phyloP scores from a whole-genome alignment of 1,140 invertebrate genomes.

The Pogonognathellus flavescens region DNA sequence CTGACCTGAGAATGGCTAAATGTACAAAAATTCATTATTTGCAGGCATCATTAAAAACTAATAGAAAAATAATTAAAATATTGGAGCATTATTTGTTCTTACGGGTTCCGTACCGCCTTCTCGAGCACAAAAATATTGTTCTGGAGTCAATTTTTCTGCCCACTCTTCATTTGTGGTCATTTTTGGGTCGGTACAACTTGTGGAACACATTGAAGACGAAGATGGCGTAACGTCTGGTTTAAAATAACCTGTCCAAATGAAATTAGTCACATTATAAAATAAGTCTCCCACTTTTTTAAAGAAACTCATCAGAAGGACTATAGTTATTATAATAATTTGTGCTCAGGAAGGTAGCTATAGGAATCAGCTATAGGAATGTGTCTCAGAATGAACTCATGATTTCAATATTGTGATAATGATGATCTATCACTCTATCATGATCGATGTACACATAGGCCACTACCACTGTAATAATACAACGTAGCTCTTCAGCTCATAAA shows the following conservation, averaged over 20 bases:
- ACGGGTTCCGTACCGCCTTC: slow-evolving; percentile 70
- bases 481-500: background rate
- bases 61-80: too few relatives aligned
- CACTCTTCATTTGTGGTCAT: slow-evolving; percentile 67
- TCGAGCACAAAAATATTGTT: slow-evolving; percentile 69
- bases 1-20: slow-evolving; percentile 70
- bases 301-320: background rate
- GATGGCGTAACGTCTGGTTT: background rate
- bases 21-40: too few relatives aligned
- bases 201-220: background rate
- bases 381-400: background rate
- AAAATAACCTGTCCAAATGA: background rate
- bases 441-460: background rate
- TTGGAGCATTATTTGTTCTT: background rate
- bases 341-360: background rate
- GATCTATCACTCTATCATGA: background rate
- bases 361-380: too few relatives aligned
- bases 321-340: background rate
- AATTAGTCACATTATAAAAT: background rate
- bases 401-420: background rate
- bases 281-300: background rate
- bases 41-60: too few relatives aligned
- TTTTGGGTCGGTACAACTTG: slow-evolving; percentile 13
- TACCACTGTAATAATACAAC: background rate
- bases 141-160: slow-evolving; percentile 67